These are phyloP conservation scores for Dryocosmus kuriphilus DNA, from an alignment of 2,888 invertebrate genomes.

Conservation along the genomic window DNA sequence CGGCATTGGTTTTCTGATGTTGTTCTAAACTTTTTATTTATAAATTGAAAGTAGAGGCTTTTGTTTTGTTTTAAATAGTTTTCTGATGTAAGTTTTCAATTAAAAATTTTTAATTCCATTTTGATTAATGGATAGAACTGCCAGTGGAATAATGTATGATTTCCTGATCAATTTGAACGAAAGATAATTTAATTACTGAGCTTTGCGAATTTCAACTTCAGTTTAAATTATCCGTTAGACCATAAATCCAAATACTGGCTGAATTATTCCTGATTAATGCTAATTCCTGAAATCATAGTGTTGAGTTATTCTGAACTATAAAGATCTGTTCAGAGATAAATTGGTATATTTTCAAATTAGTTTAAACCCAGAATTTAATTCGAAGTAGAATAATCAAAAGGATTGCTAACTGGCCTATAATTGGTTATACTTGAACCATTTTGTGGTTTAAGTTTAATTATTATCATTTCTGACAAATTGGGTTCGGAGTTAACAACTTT, in stretches of 20 bases:
- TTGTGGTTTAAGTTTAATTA: too few species aligned
- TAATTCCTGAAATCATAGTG: not conserved
- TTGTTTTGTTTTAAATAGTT: not conserved
- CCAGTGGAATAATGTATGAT: conserved; percentile 10
- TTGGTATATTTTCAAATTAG: not conserved
- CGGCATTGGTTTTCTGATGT: not conserved
- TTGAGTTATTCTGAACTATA: not conserved
- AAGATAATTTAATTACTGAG: conserved; percentile 14
- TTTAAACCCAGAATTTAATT: not conserved
- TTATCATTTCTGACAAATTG: too few species aligned
- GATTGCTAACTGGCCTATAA: not conserved
- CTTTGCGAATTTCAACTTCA: conserved; percentile 17
- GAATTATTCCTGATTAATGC: conserved; percentile 21
- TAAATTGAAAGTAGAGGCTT: not conserved
- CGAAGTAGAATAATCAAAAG: not conserved
- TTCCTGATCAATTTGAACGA: conserved; percentile 1
- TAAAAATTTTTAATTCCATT: not conserved
- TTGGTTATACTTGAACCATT: not conserved
- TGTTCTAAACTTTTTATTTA: not conserved
- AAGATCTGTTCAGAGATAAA: not conserved
- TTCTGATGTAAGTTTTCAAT: too few species aligned
- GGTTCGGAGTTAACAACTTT: too few species aligned
- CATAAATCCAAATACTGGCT: conserved; percentile 14
- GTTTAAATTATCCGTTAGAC: not conserved
- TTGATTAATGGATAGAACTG: not conserved